Percentiles rank a stretch among this genome's conserved stretches.
phyloP scores from a whole-genome alignment of 2,797 vertebrate species.

The Ammospiza maritima region DNA sequence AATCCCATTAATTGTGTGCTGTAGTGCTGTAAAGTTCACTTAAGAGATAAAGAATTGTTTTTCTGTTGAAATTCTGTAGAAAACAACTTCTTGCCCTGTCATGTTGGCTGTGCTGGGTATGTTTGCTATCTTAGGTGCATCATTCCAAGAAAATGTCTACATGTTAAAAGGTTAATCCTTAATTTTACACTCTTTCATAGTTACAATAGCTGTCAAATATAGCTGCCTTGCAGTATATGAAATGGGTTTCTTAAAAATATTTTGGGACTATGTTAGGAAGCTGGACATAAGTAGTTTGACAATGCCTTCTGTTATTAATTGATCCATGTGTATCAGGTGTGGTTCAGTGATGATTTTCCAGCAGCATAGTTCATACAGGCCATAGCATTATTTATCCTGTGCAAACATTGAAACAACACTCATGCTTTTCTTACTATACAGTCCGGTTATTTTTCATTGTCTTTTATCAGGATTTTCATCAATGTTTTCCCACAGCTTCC shows the following conservation, averaged over 20 bases:
- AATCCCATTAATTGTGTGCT: background rate
- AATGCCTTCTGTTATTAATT: background rate
- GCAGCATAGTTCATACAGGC: background rate
- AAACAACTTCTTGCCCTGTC: conserved; percentile 22
- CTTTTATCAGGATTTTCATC: conserved; percentile 64
- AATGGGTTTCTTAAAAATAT: conserved; percentile 5
- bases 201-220: background rate
- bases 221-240: background rate
- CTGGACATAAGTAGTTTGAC: background rate
- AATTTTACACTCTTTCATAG: background rate
- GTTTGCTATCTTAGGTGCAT: background rate
- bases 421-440: conserved; percentile 27
- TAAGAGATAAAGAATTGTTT: conserved; percentile 8
- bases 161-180: background rate
- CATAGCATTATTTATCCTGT: background rate
- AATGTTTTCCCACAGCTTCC: conserved; percentile 53
- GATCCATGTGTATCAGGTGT: background rate
- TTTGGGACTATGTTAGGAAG: background rate
- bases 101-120: background rate
- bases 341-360: background rate
- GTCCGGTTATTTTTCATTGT: conserved; percentile 51
- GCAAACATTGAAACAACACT: conserved; percentile 7
- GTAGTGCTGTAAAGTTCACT: background rate
- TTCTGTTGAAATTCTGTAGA: conserved; percentile 28
- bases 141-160: background rate